Base-by-base conservation (phyloP, 2,113 vertebrate genomes). In the Hypanus sabinus region DNA sequence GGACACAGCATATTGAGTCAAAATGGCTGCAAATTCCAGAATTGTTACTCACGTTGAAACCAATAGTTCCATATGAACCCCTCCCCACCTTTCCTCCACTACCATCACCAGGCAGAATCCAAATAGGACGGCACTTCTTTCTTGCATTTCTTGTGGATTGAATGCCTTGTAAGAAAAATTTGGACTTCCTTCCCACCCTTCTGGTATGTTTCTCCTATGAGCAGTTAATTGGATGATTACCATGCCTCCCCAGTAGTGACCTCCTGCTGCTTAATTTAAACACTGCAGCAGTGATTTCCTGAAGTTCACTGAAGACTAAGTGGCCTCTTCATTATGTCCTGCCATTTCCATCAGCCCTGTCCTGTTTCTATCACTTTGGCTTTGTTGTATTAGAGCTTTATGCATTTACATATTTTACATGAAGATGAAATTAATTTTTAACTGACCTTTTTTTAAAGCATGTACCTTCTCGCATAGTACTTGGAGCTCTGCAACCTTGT, bases 111-210 rank as follows among this genome's bases (percentile, higher is more conserved):
- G 38, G 20, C 14, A 94, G 93, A 92, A 95, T 91, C 55, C 94
- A 93, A 83, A 94, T 94, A 79, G 77, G 91, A 95, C 73, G 95
- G 85, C 94, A 94, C 94, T 95, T 94, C 94, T 87, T 95, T 46
- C 4, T 95, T 95, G 14, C 60, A n/a, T 62, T 62, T 88, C 57
- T 12, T 88, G 83, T 62, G 83, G 27, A 30, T 60, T 55, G 83
- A n/a, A 22, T 83, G 80, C 20, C 22, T 7, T 7, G 22, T 38
- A 24, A 10, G 38, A 57, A 62, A 88, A n/a, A 55, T 7, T 27
- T 88, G 55, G 27, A 11, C 57, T 5, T 88, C 57, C 24, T 7
- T 22, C 55, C 3, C 55, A 12, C 55, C 55, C 81, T 16, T 12
- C 3, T 20, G 9, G 7, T 24, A 20, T 20, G 38, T 1, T 57